phyloP scores from a whole-genome alignment of 2,888 invertebrate species.

The Polia nebulosa region DNA sequence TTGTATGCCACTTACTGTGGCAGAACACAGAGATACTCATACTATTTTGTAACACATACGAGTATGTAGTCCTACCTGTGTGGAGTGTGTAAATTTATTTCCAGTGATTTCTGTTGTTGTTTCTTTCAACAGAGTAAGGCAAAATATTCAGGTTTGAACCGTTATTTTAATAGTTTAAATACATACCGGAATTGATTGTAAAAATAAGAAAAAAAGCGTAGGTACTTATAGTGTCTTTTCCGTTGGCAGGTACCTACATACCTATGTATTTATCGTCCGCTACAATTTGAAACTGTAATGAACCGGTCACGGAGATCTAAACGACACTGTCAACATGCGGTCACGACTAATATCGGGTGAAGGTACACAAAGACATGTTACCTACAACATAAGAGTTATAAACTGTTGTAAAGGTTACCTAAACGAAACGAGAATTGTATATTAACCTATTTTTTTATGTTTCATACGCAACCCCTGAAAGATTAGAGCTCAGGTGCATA shows the following conservation, averaged over 20 bases:
- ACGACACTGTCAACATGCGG: constrained; percentile 36
- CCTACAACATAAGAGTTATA: constrained; percentile 6
- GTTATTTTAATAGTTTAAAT: too few relatives aligned
- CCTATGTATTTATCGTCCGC: background rate
- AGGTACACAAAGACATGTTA: background rate
- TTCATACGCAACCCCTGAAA: background rate
- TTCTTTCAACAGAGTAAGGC: background rate
- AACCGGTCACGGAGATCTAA: constrained; percentile 58
- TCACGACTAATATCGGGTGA: constrained; percentile 30
- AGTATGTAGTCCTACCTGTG: too few relatives aligned
- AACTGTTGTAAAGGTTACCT: background rate
- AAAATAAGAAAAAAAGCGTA: background rate
- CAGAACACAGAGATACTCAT: too few relatives aligned
- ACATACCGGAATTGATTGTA: background rate
- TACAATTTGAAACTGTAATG: constrained; percentile 40
- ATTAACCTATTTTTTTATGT: background rate
- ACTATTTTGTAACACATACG: too few relatives aligned
- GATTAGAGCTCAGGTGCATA: background rate
- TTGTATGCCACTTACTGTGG: too few relatives aligned
- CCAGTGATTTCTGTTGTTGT: background rate
- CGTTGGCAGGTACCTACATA: background rate
- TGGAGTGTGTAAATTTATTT: too few relatives aligned
- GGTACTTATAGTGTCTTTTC: background rate
- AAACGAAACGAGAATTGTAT: constrained; percentile 12
- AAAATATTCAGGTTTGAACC: too few relatives aligned